Base-by-base conservation (phyloP, 2,888 invertebrate species). In the Ashinkailepas kermadecensis region DNA sequence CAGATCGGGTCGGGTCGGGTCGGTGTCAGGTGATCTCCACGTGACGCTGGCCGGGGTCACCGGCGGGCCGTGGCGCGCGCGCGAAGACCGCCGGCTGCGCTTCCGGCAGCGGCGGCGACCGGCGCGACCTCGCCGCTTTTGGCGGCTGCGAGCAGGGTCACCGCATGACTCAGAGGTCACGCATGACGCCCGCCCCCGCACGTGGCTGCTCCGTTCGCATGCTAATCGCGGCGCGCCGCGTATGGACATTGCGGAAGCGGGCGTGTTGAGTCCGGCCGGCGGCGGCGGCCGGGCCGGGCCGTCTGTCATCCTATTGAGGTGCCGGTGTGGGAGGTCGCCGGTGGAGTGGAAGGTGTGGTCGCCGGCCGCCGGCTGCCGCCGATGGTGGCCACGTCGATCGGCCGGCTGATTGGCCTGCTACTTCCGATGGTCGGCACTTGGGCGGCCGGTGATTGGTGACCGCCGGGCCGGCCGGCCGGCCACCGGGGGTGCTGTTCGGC, bases 221-320 rank as follows among this genome's bases (percentile, higher is more conserved):
- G 65, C 65, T 10, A 18, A 62, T 62, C 70, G 25, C 39, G 39
- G 23, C 39, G 21, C 54, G 54, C 74, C 56, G 15, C 21, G 74
- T 74, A 21, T 74, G 74, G 74, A 8, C 74, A 74, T 74, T 10
- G 54, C 74, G 74, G 74, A 74, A 74, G 74, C 74, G 21, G 56
- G 74, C 54, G 10, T 21, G 0, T 23, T n/a, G 23, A 13, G 65
- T 23, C 11, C 0, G 65, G 65, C 23, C 23, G 23, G 67, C 12
- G 25, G 23, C 13, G 23, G 25, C 21, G 23, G 25, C 3, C n/a
- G 10, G 25, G 25, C 25, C n/a, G 12, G 25, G 25, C 13, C 25
- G 39, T 54, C 21, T 74, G 54, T 54, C 56, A 56, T 21, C 18
- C 74, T 21, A 74, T 56, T 56, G 74, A 56, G 56, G 21, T 11